phyloP scores from a whole-genome alignment of 2,797 vertebrate genomes.

The Acanthornis magna region DNA sequence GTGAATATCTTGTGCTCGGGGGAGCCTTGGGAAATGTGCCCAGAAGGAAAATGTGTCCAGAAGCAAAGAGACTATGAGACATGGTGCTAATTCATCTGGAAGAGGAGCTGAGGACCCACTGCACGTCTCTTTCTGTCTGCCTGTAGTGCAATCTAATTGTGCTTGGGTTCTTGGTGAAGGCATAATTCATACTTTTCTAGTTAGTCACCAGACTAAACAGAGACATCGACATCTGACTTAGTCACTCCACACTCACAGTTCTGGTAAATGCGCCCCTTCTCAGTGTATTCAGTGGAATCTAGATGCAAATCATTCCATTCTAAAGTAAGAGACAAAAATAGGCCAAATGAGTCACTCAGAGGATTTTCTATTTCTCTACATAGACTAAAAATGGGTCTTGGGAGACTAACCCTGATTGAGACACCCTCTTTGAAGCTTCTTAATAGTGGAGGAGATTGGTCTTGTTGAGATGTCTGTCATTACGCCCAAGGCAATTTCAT shows the following conservation, averaged over 20 bases:
- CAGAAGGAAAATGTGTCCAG: not conserved
- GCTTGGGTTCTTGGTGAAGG: not conserved
- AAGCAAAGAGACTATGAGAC: not conserved
- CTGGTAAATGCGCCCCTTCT: not conserved
- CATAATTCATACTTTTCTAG: not conserved
- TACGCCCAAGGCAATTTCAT: not conserved
- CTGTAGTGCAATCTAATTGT: rapidly evolving
- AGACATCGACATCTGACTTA: not conserved
- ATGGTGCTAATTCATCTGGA: not conserved
- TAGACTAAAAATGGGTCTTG: not conserved
- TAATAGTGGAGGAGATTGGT: not conserved
- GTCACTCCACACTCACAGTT: not conserved
- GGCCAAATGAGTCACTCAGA: not conserved
- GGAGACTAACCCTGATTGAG: not conserved
- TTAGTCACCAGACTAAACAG: not conserved
- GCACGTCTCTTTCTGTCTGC: not conserved
- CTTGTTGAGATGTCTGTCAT: not conserved
- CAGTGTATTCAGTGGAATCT: not conserved
- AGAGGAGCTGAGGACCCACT: not conserved
- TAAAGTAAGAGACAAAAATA: not conserved
- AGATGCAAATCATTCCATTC: not conserved
- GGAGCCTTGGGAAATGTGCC: not conserved
- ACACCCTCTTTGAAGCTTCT: not conserved
- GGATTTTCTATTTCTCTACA: not conserved
- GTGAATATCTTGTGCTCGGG: not conserved